Evolutionary conservation across 2,113 vertebrate species (phyloP).

Genomic region (Phalacrocorax pelagicus): DNA sequence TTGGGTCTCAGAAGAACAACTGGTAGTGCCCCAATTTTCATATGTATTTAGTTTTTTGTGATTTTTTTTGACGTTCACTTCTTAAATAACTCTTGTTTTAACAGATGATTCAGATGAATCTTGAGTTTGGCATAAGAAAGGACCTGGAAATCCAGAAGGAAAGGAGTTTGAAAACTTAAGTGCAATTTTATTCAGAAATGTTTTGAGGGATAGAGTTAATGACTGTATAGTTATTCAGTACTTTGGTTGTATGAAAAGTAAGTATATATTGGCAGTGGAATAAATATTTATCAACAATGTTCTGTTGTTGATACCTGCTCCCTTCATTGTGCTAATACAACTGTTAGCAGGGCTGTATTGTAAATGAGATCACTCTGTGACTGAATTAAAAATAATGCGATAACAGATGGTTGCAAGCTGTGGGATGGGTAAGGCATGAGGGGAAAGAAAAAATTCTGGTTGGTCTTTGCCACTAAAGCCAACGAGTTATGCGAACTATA

Average conservation of each 20-base stretch:
- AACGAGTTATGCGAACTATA: background rate
- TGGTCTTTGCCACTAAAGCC: background rate
- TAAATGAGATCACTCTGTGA: background rate
- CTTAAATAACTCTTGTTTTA: background rate
- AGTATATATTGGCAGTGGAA: background rate
- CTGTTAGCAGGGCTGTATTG: background rate
- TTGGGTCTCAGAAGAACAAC: background rate
- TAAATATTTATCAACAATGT: background rate
- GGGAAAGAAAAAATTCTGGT: background rate
- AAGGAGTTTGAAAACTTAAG: background rate
- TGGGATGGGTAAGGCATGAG: background rate
- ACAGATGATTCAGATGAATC: background rate
- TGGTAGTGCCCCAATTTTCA: background rate
- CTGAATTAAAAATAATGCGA: background rate
- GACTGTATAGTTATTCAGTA: background rate
- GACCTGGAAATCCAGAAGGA: background rate
- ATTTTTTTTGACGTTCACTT: background rate
- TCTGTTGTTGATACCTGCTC: background rate
- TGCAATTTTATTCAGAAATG: background rate
- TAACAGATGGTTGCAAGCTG: background rate
- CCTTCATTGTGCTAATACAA: background rate
- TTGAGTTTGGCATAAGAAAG: background rate
- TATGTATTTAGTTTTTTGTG: background rate
- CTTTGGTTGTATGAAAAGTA: background rate
- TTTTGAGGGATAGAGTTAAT: background rate